These are phyloP conservation scores for Sebastes iracundus DNA, from an alignment of 2,797 vertebrate species.

Conservation along the genomic window DNA sequence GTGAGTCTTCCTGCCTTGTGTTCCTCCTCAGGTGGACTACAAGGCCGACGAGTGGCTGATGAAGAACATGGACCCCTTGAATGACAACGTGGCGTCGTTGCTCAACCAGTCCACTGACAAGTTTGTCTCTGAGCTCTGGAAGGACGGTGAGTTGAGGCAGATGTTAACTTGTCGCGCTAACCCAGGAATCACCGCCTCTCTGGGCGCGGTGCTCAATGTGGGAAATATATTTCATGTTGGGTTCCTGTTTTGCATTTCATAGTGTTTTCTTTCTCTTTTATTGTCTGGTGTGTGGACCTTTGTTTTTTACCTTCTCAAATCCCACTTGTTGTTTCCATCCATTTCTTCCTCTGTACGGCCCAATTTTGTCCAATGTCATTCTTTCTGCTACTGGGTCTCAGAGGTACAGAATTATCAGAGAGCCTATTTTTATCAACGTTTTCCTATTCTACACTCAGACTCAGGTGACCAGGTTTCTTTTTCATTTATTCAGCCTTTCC, in stretches of 20 bases:
- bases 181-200: not conserved
- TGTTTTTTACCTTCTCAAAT: slow-evolving; percentile 63
- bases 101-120: slow-evolving; percentile 97
- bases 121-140: slow-evolving; percentile 97
- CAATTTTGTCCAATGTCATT: slow-evolving; percentile 49
- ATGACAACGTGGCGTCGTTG: slow-evolving; percentile 93
- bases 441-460: slow-evolving; percentile 96
- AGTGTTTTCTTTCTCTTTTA: slow-evolving; percentile 50
- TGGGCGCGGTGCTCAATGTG: not conserved
- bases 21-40: slow-evolving; percentile 91
- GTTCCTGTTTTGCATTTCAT: slow-evolving; percentile 55
- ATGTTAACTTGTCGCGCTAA: not conserved
- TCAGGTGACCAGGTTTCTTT: slow-evolving; percentile 89
- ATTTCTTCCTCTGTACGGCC: slow-evolving; percentile 51
- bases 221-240: slow-evolving; percentile 18
- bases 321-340: slow-evolving; percentile 27
- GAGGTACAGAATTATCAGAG: slow-evolving; percentile 94
- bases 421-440: slow-evolving; percentile 97
- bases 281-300: slow-evolving; percentile 64
- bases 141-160: slow-evolving; percentile 87
- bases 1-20: not conserved
- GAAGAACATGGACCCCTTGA: slow-evolving; percentile 99
- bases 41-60: slow-evolving; percentile 98
- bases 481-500: slow-evolving; percentile 29
- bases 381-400: slow-evolving; percentile 81